A percentile compares a stretch with the other conserved stretches of the same genome.
These are phyloP conservation scores for Dermatophagoides farinae DNA, from an alignment of 1,140 invertebrate species.

Conservation along the genomic window DNA sequence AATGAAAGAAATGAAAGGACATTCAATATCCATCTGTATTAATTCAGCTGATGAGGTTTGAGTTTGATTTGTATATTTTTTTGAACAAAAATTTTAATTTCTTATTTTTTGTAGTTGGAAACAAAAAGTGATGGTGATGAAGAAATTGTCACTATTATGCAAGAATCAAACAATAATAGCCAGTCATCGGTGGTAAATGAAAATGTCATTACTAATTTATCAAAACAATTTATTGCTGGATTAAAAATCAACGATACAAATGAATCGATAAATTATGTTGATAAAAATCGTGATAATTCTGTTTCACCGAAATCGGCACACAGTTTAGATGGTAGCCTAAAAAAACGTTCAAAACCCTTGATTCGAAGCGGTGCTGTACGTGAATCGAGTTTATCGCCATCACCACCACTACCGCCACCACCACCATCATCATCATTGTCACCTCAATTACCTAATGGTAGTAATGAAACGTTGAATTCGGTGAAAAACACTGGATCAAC, in stretches of 20 bases:
- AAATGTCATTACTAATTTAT: neutral
- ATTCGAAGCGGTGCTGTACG: neutral
- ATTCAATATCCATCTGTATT: slow-evolving; percentile 8
- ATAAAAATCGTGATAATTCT: slow-evolving; percentile 4
- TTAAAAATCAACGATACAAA: neutral
- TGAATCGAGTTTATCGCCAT: slow-evolving; percentile 9
- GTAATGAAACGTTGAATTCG: neutral
- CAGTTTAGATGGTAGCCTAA: neutral
- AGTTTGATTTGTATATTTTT: neutral
- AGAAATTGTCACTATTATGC: neutral
- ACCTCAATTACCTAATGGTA: neutral
- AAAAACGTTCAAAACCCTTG: slow-evolving; percentile 4
- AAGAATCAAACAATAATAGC: neutral
- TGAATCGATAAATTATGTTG: slow-evolving; percentile 1
- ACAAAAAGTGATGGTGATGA: neutral
- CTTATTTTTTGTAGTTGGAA: neutral
- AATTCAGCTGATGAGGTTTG: neutral
- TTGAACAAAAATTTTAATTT: neutral
- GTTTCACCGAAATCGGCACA: neutral
- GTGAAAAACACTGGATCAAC: neutral
- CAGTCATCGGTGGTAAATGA: neutral
- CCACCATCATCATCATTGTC: too few species aligned
- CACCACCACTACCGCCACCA: slow-evolving; percentile 1
- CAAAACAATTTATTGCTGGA: neutral
- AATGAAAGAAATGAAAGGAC: neutral